Evolutionary conservation across 2,888 invertebrate species (phyloP), one percentile per base, ranked within the genome.

Genomic region (Thyatira batis): DNA sequence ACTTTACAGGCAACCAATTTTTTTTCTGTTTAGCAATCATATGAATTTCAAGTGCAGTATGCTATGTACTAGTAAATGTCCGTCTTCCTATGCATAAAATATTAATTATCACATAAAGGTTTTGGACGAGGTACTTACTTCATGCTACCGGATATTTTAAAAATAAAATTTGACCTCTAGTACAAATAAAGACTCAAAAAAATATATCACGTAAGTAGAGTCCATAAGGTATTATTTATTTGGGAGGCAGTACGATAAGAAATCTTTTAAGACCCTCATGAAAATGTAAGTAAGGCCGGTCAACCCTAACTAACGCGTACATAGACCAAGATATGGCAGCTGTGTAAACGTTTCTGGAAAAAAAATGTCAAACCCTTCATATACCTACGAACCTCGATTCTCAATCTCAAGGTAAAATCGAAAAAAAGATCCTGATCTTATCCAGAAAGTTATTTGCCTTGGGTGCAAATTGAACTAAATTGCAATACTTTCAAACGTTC

Each of bases 181-280:
- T 17, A 48, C 10, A 48, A 27, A 27, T 9, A 46, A 20, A 28
- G 20, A 0, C 27, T n/a, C 10, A 17, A 5, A 48, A 28, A 25
- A 48, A 27, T 17, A 27, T 17, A 17, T 27, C 9, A 27, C 25
- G 27, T 17, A 27, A 48, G 25, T 20, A 11, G 9, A 17, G 48
- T 10, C 39, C 8, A 39, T 17, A 23, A 23, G 20, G 20, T 20
- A 27, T 48, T 27, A 17, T 27, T n/a, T 27, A 27, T 48, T 48
- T 27, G 27, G 48, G 48, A 27, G 48, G 20, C 28, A 20, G 39
- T 39, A 39, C 17, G 27, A 20, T 48, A 28, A 20, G 25, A 48
- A 27, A 48, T 48, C 48, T 48, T 27, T 27, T 27, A 8, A 27
- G 48, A 20, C 48, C 48, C 20, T 48, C 48, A 48, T 48, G 48